phyloP scores from a whole-genome alignment of 2,797 vertebrate genomes.

The Spondyliosoma cantharus region DNA sequence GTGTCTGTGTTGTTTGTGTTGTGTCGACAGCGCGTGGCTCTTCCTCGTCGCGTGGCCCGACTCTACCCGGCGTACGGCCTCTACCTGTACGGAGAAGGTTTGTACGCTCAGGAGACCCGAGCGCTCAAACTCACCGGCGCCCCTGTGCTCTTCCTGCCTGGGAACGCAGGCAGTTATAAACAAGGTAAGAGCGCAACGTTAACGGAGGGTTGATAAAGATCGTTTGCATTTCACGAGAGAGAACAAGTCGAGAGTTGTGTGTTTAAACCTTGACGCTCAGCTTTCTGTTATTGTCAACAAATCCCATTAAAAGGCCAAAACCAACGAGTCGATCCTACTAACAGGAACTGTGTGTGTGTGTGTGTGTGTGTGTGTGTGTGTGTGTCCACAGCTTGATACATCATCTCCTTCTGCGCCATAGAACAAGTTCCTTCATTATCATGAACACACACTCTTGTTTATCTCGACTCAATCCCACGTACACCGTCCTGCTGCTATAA shows the following conservation, averaged over 20 bases:
- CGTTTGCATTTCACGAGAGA: no score
- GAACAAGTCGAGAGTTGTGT: neutral
- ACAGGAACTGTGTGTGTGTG: neutral
- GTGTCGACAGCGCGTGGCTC: constrained; percentile 87
- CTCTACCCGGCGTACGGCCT: constrained; percentile 93
- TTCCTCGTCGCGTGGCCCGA: constrained; percentile 89
- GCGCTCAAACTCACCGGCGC: constrained; percentile 90
- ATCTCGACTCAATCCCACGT: constrained; percentile 8
- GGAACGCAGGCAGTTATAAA: constrained; percentile 97
- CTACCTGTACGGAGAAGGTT: constrained; percentile 95
- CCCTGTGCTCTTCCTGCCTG: constrained; percentile 97
- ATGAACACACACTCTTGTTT: neutral
- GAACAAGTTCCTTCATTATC: neutral
- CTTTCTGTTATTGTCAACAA: neutral
- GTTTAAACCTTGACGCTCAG: neutral
- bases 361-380: no score
- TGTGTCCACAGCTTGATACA: neutral
- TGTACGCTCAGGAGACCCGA: constrained; percentile 91
- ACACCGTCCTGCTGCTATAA: neutral
- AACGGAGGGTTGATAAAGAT: neutral
- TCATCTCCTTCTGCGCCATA: neutral
- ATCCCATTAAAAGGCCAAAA: neutral
- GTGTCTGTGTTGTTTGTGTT: constrained; percentile 15
- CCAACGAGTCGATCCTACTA: neutral
- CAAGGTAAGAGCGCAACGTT: constrained; percentile 85